A percentile compares a stretch with the other conserved stretches of the same genome.
These are phyloP conservation scores for Lasiommata megera DNA, from an alignment of 2,888 invertebrate genomes.

Conservation along the genomic window DNA sequence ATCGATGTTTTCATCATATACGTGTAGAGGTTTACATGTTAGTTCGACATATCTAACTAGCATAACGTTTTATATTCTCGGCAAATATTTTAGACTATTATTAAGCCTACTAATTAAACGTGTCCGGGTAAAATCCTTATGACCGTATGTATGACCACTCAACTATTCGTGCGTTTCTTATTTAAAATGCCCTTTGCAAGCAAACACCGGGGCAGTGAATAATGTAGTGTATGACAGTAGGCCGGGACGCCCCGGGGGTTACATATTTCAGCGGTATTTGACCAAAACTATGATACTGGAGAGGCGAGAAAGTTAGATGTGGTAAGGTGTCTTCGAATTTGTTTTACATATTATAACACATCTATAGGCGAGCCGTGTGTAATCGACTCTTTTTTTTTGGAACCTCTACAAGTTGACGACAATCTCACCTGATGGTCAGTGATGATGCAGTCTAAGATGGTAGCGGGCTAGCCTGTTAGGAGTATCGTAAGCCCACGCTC, in stretches of 20 bases:
- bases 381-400: too few relatives aligned
- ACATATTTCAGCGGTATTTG: conserved; percentile 64
- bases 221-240: conserved; percentile 51
- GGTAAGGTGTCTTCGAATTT: conserved; percentile 27
- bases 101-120: conserved; percentile 7
- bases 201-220: conserved; percentile 34
- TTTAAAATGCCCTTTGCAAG: conserved; percentile 41
- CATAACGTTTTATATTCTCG: not conserved
- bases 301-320: conserved; percentile 32
- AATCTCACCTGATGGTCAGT: too few relatives aligned
- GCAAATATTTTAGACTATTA: not conserved
- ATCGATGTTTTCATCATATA: too few relatives aligned
- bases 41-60: not conserved
- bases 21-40: too few relatives aligned
- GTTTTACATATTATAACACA: too few relatives aligned
- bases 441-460: too few relatives aligned
- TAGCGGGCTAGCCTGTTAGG: too few relatives aligned
- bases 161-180: conserved; percentile 35
- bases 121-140: conserved; percentile 15
- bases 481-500: too few relatives aligned
- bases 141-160: conserved; percentile 20
- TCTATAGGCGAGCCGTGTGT: too few relatives aligned
- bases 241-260: conserved; percentile 54
- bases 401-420: too few relatives aligned
- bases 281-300: conserved; percentile 44